Base-by-base conservation (phyloP, 53 echinoderm and acorn worm genomes). In the Astropecten irregularis region DNA sequence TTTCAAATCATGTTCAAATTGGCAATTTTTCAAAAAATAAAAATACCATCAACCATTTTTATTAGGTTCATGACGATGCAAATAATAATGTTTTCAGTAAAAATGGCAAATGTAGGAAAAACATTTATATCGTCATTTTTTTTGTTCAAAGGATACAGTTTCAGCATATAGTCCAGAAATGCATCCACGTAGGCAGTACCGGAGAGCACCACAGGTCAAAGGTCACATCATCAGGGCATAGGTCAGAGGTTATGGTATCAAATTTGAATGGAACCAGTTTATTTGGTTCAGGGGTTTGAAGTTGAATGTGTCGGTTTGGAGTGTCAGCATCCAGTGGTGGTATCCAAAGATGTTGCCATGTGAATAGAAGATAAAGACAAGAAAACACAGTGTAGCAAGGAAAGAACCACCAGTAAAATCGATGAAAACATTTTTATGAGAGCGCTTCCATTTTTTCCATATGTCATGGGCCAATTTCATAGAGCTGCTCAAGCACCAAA, bases 321-420 rank as follows among this genome's bases (percentile, higher is more conserved):
- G 6, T 11, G 42, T 42, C 79, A 62, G 36, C 32, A 44, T 79
- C 79, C 79, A 40, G 27, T 57, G 46, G 62, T 21, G 27, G 79
- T 44, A 46, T 28, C 62, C 79, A 62, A 20, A 48, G 62, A 62
- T 21, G 79, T 61, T 44, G 79, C 61, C 79, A 79, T 62, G 79
- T 46, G 79, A 31, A 47, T 21, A 61, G 55, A 74, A 6, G 62
- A 44, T 23, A 79, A 46, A 31, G 31, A 30, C 42, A 47, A 16
- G 10, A 29, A 55, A 79, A 44, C 60, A 31, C 47, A 79, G 79
- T 79, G 79, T 79, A 79, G 79, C 79, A 79, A 61, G 47, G 47
- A 44, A 79, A 62, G 40, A 27, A 23, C 40, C 4, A 36, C 6
- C 48, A 44, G n/a, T n/a, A n/a, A n/a, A n/a, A n/a, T n/a, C n/a